Evolutionary conservation across 1,140 invertebrate species (phyloP).

Genomic region (Magallana ariakensis): DNA sequence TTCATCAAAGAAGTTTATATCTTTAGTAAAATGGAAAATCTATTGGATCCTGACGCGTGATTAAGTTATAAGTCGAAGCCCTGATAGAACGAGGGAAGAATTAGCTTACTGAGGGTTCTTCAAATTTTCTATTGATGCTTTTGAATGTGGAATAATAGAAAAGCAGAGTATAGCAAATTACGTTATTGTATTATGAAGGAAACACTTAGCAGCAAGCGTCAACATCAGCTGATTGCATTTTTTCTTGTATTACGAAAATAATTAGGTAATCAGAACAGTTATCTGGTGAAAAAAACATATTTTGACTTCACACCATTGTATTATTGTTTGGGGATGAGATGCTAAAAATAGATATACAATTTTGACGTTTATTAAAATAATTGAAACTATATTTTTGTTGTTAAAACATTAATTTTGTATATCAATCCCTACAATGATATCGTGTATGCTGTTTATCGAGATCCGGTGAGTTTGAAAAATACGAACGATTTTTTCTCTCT

Average conservation of each 20-base stretch:
- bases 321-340: too few relatives aligned
- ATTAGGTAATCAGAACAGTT: conserved; percentile 15
- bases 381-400: too few relatives aligned
- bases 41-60: conserved; percentile 51
- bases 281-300: neutral
- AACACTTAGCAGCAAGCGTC: conserved; percentile 40
- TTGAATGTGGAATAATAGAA: conserved; percentile 44
- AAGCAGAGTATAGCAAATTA: conserved; percentile 44
- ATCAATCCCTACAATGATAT: too few relatives aligned
- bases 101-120: conserved; percentile 48
- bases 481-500: too few relatives aligned
- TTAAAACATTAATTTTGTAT: too few relatives aligned
- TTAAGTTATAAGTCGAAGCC: conserved; percentile 58
- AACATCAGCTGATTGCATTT: conserved; percentile 29
- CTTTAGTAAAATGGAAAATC: conserved; percentile 55
- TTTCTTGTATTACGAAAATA: conserved; percentile 21
- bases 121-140: conserved; percentile 35
- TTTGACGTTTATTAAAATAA: too few relatives aligned
- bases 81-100: conserved; percentile 47
- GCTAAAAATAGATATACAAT: too few relatives aligned
- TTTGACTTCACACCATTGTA: too few relatives aligned
- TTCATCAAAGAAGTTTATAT: conserved; percentile 60
- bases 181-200: conserved; percentile 49
- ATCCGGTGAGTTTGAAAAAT: too few relatives aligned
- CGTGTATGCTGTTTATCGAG: too few relatives aligned